Base-by-base conservation (phyloP, 2,888 invertebrate species). In the Nymphalis urticae region DNA sequence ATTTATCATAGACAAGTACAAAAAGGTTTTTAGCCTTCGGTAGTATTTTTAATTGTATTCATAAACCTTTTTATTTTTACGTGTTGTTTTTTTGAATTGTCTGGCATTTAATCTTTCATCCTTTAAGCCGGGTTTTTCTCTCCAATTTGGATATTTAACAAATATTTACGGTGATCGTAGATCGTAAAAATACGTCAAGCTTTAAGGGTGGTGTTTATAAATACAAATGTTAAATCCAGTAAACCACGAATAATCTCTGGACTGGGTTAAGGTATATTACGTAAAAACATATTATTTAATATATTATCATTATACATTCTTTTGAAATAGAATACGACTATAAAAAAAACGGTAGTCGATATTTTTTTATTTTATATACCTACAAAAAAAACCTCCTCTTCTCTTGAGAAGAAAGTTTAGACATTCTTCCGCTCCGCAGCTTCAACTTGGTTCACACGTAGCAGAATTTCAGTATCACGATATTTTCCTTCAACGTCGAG, bases 121-220 rank as follows among this genome's bases (percentile, higher is more conserved):
- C 80, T 80, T 81, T 81, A 79, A 68, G 64, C 62, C 65, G 65
- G 69, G 67, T 59, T 47, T 80, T 79, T 83, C 80, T 80, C 83
- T 82, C 79, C 77, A 77, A 68, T 79, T 80, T 80, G 69, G 68
- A 70, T 74, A 85, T 85, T 84, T 83, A 86, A 86, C 83, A 85
- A 85, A 84, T 86, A 87, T 87, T 87, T 86, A 88, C 82, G 84
- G 80, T 76, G 80, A 78, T 75, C 77, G 79, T 79, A 76, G 79
- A 76, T 77, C 79, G 76, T 87, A 86, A 87, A 83, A 85, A 85
- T 87, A 82, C 78, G 82, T 87, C 85, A 85, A 82, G 84, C 82
- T 85, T 85, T 85, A 86, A 84, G 84, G 82, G 69, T 80, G 80
- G 80, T 84, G 83, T 83, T 86, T 82, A 84, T 87, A 86, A 84